A percentile compares a stretch with the other conserved stretches of the same genome.
Evolutionary conservation across 2,888 invertebrate genomes (phyloP).

Genomic region (Nezara viridula): DNA sequence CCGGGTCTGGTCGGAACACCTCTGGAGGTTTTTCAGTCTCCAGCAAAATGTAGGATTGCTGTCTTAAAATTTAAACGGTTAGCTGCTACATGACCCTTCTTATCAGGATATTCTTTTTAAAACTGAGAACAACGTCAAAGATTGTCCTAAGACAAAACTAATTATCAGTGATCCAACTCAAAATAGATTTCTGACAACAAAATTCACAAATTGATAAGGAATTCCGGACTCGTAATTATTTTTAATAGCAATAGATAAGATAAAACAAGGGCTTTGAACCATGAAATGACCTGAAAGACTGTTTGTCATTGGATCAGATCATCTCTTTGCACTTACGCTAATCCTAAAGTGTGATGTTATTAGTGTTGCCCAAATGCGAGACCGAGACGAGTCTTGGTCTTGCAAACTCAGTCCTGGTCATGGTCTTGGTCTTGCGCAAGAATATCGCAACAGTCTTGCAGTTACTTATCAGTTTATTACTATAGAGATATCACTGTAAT

Average conservation of each 20-base stretch:
- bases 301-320: neutral
- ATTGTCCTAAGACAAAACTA: neutral
- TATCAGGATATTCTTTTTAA: neutral
- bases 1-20: neutral
- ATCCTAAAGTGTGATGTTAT: too few relatives aligned
- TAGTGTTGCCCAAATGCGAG: too few relatives aligned
- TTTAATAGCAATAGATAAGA: neutral
- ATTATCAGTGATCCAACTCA: neutral
- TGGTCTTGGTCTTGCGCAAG: too few relatives aligned
- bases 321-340: neutral
- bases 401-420: too few relatives aligned
- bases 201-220: neutral
- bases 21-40: neutral
- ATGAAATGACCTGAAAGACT: neutral
- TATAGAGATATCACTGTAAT: too few relatives aligned
- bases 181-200: neutral
- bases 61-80: neutral
- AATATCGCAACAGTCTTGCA: too few relatives aligned
- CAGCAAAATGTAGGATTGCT: neutral
- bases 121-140: neutral
- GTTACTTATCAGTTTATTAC: too few relatives aligned
- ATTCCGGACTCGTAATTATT: neutral
- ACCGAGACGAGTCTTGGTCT: too few relatives aligned
- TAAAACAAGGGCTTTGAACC: neutral
- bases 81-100: neutral